Conservation (phyloP, 1,140 invertebrate genomes). For the Aphelinus certus region DNA sequence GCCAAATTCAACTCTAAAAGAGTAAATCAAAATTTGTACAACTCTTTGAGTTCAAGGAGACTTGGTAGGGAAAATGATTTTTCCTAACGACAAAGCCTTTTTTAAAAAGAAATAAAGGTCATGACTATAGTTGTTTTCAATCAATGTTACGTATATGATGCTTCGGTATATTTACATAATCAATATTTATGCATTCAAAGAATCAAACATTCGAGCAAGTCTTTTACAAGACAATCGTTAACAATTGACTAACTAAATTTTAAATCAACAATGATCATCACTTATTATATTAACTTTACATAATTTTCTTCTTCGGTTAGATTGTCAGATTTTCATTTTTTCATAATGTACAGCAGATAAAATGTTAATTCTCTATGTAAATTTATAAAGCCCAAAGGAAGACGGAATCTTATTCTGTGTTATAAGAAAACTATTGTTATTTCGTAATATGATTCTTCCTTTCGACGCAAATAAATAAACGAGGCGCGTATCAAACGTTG, state of each 20-base stretch:
- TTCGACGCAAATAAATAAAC: constrained; percentile 49
- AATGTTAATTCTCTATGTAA: constrained; percentile 8
- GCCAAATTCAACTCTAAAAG: constrained; percentile 12
- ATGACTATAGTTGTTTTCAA: constrained; percentile 6
- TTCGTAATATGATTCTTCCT: constrained; percentile 22
- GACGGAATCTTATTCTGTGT: constrained; percentile 16
- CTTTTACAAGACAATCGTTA: constrained; percentile 16
- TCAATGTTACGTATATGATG: constrained; percentile 22
- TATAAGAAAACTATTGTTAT: constrained; percentile 29
- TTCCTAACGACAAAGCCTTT: not conserved
- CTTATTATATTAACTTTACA: constrained; percentile 20
- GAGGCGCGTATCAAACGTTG: constrained; percentile 26
- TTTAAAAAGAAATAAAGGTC: constrained; percentile 7
- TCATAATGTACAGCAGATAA: constrained; percentile 25
- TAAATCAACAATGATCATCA: constrained; percentile 33
- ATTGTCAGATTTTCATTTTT: constrained; percentile 35
- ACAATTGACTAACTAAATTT: constrained; percentile 29
- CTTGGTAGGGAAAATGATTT: constrained; percentile 6
- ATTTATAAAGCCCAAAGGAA: constrained; percentile 14
- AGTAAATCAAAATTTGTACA: constrained; percentile 35
- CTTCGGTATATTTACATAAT: constrained; percentile 37
- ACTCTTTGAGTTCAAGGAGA: constrained; percentile 7
- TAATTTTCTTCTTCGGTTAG: constrained; percentile 17
- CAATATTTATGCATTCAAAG: constrained; percentile 8
- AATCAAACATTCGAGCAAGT: constrained; percentile 12